Percentiles rank a stretch among this genome's conserved stretches.
Conservation (phyloP, 2,888 invertebrate genomes). For the Drosophila kuntzei region DNA sequence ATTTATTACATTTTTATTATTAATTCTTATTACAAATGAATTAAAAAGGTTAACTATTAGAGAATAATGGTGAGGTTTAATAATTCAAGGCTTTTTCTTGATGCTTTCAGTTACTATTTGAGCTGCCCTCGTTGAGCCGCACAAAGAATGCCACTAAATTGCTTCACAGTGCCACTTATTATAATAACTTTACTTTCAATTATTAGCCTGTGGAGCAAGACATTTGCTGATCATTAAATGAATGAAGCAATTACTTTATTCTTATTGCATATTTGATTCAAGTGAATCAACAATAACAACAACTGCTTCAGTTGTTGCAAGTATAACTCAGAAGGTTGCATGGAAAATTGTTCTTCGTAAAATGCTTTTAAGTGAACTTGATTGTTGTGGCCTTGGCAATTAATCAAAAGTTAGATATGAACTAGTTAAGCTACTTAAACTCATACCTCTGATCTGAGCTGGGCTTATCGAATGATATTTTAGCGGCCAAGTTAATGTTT, state of each 20-base stretch:
- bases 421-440: constrained; percentile 21
- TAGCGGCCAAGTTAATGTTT: constrained; percentile 57
- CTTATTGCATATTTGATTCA: constrained; percentile 64
- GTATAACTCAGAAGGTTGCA: background rate
- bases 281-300: constrained; percentile 31
- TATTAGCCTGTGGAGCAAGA: constrained; percentile 37
- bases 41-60: too few species aligned
- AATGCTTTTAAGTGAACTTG: background rate
- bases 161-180: constrained; percentile 47
- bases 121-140: constrained; percentile 3
- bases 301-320: constrained; percentile 15
- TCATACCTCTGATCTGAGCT: constrained; percentile 1
- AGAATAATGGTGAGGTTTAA: too few species aligned
- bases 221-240: constrained; percentile 71
- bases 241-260: constrained; percentile 77
- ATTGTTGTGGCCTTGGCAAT: constrained; percentile 13
- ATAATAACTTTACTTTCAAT: constrained; percentile 57
- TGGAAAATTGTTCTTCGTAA: background rate
- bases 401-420: constrained; percentile 27
- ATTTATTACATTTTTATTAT: too few species aligned
- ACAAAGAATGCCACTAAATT: constrained; percentile 41
- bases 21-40: too few species aligned
- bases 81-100: too few species aligned
- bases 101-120: background rate
- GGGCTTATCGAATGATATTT: constrained; percentile 47